These are phyloP conservation scores for Cancer borealis DNA, from an alignment of 2,888 invertebrate species.

Conservation along the genomic window DNA sequence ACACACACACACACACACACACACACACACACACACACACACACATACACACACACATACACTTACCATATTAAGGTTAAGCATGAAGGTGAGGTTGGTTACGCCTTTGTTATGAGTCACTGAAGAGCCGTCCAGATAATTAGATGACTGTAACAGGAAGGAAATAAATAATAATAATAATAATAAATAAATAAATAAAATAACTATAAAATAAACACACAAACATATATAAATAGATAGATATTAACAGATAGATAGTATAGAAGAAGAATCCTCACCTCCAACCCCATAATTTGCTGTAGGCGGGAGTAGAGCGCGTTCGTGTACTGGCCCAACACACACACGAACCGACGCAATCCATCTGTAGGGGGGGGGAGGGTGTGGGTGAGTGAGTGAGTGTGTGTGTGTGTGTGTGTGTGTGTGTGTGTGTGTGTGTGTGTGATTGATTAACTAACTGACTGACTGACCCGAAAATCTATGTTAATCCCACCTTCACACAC, in stretches of 20 bases:
- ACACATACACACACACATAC: not conserved
- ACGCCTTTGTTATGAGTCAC: not conserved
- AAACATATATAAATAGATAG: not conserved
- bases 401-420: not conserved
- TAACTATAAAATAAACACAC: not conserved
- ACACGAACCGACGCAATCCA: not conserved
- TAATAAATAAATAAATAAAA: not conserved
- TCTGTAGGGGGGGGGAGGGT: not conserved
- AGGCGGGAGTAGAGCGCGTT: not conserved
- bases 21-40: not conserved
- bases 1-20: not conserved
- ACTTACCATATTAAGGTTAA: not conserved
- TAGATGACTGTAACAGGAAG: too few relatives aligned
- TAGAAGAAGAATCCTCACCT: not conserved
- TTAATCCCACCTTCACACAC: too few relatives aligned
- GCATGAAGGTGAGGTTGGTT: not conserved
- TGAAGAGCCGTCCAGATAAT: too few relatives aligned
- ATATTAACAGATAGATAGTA: not conserved
- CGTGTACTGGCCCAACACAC: not conserved
- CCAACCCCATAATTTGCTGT: not conserved
- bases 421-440: not conserved
- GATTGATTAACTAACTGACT: too few relatives aligned
- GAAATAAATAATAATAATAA: too few relatives aligned
- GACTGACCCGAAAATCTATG: too few relatives aligned
- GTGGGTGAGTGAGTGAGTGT: not conserved